Percentiles rank a stretch among this genome's conserved stretches.
Conservation (phyloP, 2,888 invertebrate genomes). For the Microdon myrmicae region DNA sequence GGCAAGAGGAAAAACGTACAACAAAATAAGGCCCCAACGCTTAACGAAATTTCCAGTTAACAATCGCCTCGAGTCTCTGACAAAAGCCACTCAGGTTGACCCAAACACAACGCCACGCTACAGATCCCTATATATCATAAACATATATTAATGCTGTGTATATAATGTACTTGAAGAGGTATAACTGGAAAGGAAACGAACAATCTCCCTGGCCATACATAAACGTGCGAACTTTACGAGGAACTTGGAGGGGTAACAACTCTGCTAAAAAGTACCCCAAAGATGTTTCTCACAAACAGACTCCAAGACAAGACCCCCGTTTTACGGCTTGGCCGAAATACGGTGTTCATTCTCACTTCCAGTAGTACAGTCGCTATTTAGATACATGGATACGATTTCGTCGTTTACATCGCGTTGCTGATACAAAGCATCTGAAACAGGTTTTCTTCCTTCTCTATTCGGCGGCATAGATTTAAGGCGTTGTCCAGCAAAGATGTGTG, state of each 20-base stretch:
- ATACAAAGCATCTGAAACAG: slow-evolving; percentile 42
- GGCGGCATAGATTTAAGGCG: slow-evolving; percentile 24
- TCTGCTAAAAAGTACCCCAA: slow-evolving; percentile 32
- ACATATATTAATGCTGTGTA: no score
- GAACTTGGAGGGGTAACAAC: slow-evolving; percentile 15
- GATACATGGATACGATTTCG: slow-evolving; percentile 33
- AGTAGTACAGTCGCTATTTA: slow-evolving; percentile 38
- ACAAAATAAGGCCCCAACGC: slow-evolving; percentile 10
- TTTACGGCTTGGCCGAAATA: slow-evolving; percentile 20
- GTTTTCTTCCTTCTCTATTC: slow-evolving; percentile 26
- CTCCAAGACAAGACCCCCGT: slow-evolving; percentile 44
- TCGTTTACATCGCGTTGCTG: slow-evolving; percentile 9
- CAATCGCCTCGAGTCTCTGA: slow-evolving; percentile 47
- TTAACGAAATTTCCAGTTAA: slow-evolving; percentile 1
- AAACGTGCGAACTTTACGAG: slow-evolving; percentile 7
- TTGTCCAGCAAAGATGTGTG: slow-evolving; percentile 14
- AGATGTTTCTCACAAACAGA: slow-evolving; percentile 34
- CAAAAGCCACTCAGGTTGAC: slow-evolving; percentile 43
- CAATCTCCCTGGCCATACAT: not conserved
- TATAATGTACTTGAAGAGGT: no score
- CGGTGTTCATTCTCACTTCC: slow-evolving; percentile 25
- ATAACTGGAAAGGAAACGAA: slow-evolving; percentile 45
- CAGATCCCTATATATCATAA: slow-evolving; percentile 4
- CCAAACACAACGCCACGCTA: slow-evolving; percentile 31
- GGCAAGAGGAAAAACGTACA: slow-evolving; percentile 4